These are phyloP conservation scores for Sanderia malayensis DNA, from an alignment of 30 jellyfish, hydroid and myxozoan genomes.

Conservation along the genomic window DNA sequence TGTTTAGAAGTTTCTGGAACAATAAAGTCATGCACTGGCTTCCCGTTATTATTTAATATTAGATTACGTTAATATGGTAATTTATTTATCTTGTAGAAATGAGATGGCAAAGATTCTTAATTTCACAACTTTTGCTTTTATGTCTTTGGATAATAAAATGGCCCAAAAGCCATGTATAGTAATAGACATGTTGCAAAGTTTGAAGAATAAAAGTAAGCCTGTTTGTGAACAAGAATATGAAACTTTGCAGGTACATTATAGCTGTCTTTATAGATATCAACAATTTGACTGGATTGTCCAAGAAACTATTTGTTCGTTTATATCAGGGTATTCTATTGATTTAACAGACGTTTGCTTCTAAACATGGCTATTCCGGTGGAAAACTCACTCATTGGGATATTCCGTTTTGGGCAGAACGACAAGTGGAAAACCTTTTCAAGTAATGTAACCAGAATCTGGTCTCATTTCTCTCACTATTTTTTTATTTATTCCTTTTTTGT, in stretches of 20 bases:
- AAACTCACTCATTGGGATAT: slow-evolving; percentile 26
- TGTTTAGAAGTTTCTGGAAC: no score
- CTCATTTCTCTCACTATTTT: background rate
- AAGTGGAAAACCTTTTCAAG: slow-evolving; percentile 1
- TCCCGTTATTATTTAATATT: no score
- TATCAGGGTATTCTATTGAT: no score
- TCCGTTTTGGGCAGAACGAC: slow-evolving; percentile 24
- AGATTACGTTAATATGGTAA: no score
- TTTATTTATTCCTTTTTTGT: background rate
- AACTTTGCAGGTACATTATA: slow-evolving; percentile 49
- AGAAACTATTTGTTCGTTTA: no score
- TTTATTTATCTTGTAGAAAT: slow-evolving; percentile 38
- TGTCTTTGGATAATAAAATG: slow-evolving; percentile 68
- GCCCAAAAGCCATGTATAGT: slow-evolving; percentile 63
- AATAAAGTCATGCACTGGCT: no score
- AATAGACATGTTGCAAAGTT: slow-evolving; percentile 51
- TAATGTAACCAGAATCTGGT: slow-evolving; percentile 7
- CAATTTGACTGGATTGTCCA: no score
- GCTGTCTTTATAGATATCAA: no score
- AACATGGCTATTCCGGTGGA: slow-evolving; percentile 18
- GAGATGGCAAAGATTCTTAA: slow-evolving; percentile 62
- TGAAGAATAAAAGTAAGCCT: slow-evolving; percentile 59
- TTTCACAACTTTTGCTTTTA: slow-evolving; percentile 52
- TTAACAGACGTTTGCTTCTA: slow-evolving; percentile 25
- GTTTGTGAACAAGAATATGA: slow-evolving; percentile 52